Conservation (phyloP, 1,140 invertebrate genomes). For the Drosophila melanica region DNA sequence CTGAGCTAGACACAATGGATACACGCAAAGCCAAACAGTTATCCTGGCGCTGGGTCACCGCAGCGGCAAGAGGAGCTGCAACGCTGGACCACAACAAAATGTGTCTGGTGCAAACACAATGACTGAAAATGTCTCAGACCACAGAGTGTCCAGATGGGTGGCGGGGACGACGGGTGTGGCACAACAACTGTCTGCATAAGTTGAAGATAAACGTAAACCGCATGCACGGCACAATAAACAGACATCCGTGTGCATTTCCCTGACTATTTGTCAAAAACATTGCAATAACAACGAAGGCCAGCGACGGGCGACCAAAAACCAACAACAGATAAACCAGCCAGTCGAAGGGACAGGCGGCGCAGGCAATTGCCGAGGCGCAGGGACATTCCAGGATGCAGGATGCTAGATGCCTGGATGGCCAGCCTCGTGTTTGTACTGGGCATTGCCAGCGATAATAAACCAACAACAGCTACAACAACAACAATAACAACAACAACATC, state of each 20-base stretch:
- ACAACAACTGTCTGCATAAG: slow-evolving; percentile 76
- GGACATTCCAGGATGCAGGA: slow-evolving; percentile 33
- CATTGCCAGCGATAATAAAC: slow-evolving; percentile 77
- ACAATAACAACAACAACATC: slow-evolving; percentile 39
- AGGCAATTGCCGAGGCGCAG: neutral
- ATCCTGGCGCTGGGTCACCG: slow-evolving; percentile 35
- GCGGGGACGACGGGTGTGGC: slow-evolving; percentile 4
- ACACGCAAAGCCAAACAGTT: slow-evolving; percentile 64
- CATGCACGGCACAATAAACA: slow-evolving; percentile 82
- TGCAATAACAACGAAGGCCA: slow-evolving; percentile 71
- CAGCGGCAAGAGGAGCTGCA: slow-evolving; percentile 40
- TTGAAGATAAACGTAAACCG: slow-evolving; percentile 82
- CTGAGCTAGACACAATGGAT: slow-evolving; percentile 42
- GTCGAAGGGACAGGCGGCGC: slow-evolving; percentile 29
- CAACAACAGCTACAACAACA: slow-evolving; percentile 54
- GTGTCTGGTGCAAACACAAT: slow-evolving; percentile 73
- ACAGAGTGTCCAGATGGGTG: slow-evolving; percentile 49
- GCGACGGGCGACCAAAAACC: slow-evolving; percentile 60
- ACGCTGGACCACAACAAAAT: slow-evolving; percentile 68
- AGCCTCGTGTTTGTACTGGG: slow-evolving; percentile 66
- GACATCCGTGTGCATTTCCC: slow-evolving; percentile 82
- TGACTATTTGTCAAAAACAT: slow-evolving; percentile 83
- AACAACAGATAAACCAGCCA: slow-evolving; percentile 72
- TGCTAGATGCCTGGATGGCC: slow-evolving; percentile 33
- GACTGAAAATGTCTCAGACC: slow-evolving; percentile 71